Base-by-base conservation (phyloP, 2,797 vertebrate species). In the Manis crassicaudata region DNA sequence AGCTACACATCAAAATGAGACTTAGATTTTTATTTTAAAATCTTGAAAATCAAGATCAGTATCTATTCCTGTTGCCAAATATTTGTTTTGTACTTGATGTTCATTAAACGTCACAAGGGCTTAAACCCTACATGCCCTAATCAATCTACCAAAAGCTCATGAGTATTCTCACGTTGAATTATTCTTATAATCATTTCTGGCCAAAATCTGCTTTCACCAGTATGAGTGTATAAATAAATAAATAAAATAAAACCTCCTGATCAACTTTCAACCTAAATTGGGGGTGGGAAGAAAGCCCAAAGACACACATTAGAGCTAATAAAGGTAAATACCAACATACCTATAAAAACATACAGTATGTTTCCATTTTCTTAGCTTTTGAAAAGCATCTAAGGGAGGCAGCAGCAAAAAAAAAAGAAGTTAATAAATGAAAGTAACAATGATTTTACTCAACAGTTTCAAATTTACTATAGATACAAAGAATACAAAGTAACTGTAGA, bases 1-100 rank as follows among this genome's bases (percentile, higher is more conserved):
- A 70, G 32, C 52, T 14, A 70, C 10, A 82, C 46, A n/a, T 77
- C 35, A 65, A 96, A 90, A 86, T 82, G 35, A 60, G 75, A 72
- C 35, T 76, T 81, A 58, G 29, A 50, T 35, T 84, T 96, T 73
- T 68, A 84, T 52, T 79, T 95, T 90, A 95, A 95, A 87, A 90
- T 77, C 27, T 90, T 67, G 70, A 82, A 92, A 52, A 37, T 63
- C 54, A 77, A 35, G 17, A 50, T 68, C n/a, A 83, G 25, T 25
- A 62, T 56, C 43, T 95, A 29, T 80, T 93, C 50, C 46, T 60
- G 23, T 73, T 7, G 0, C 63, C 65, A 76, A 32, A 32, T 58
- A 50, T 77, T 35, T 90, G 29, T 65, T 95, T 56, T 56, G 32
- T 16, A 40, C 7, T 50, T 73, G 52, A 23, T 54, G 20, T 60